phyloP scores from a whole-genome alignment of 2,888 invertebrate genomes.

The Nymphalis urticae region DNA sequence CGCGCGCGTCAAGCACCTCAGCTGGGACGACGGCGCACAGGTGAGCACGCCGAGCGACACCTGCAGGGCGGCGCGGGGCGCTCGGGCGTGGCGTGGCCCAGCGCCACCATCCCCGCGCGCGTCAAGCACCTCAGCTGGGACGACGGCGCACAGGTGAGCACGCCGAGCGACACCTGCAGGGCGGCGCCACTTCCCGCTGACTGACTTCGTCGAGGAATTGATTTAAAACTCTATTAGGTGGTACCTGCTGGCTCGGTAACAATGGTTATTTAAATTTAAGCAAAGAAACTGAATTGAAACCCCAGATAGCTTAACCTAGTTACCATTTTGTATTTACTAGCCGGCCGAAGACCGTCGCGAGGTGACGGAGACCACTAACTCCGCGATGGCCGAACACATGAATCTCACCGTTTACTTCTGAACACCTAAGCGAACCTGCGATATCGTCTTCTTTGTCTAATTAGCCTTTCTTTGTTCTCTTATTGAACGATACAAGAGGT shows the following conservation, averaged over 20 bases:
- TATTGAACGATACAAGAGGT: too few relatives aligned
- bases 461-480: not conserved
- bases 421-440: not conserved
- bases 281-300: too few relatives aligned
- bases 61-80: constrained; percentile 1
- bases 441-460: not conserved
- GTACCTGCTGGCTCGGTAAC: not conserved
- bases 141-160: not conserved
- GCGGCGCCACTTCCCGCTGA: constrained; percentile 81
- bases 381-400: constrained; percentile 79
- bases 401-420: constrained; percentile 88
- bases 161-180: constrained; percentile 38
- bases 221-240: too few relatives aligned
- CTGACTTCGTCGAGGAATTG: too few relatives aligned
- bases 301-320: not conserved
- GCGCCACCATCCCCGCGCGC: too few relatives aligned
- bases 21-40: too few relatives aligned
- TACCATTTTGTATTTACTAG: constrained; percentile 43
- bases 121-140: too few relatives aligned
- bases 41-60: constrained; percentile 12
- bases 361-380: constrained; percentile 66
- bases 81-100: too few relatives aligned
- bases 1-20: too few relatives aligned
- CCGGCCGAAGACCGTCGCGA: constrained; percentile 55
- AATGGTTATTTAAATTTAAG: too few relatives aligned